Percentiles rank a stretch among this genome's conserved stretches.
Evolutionary conservation across 2,113 vertebrate genomes (phyloP).

Genomic region (Vombatus ursinus): DNA sequence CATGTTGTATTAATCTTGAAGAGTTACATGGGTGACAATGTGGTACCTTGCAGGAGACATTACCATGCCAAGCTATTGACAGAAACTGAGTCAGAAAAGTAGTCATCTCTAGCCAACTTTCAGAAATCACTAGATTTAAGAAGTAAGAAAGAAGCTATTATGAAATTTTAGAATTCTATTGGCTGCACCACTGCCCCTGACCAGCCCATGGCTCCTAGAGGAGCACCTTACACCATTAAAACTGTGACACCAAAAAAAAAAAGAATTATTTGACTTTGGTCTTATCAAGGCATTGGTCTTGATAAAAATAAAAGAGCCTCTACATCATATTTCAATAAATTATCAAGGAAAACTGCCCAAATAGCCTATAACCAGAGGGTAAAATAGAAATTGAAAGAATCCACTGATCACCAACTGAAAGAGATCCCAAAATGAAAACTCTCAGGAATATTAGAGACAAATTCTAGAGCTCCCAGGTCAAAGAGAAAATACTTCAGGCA

Average conservation of each 20-base stretch:
- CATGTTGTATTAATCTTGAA: not conserved
- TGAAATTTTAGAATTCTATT: not conserved
- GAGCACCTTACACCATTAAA: not conserved
- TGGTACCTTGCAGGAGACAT: not conserved
- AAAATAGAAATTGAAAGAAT: no score
- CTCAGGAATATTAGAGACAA: no score
- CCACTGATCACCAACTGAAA: no score
- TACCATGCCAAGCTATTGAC: not conserved
- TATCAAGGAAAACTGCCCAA: no score
- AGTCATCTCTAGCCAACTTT: not conserved
- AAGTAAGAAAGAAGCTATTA: not conserved
- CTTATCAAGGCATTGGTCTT: no score
- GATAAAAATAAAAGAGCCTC: no score
- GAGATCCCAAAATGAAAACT: no score
- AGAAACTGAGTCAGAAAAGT: not conserved
- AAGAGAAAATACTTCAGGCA: not conserved
- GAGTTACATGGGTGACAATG: not conserved
- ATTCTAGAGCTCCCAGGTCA: no score
- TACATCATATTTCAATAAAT: no score
- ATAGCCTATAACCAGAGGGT: no score
- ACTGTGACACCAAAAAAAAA: not conserved
- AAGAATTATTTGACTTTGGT: no score
- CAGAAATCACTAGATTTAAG: not conserved
- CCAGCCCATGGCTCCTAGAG: not conserved
- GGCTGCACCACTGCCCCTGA: no score